Evolutionary conservation across 2,797 vertebrate species (phyloP).

Genomic region (Parambassis ranga): DNA sequence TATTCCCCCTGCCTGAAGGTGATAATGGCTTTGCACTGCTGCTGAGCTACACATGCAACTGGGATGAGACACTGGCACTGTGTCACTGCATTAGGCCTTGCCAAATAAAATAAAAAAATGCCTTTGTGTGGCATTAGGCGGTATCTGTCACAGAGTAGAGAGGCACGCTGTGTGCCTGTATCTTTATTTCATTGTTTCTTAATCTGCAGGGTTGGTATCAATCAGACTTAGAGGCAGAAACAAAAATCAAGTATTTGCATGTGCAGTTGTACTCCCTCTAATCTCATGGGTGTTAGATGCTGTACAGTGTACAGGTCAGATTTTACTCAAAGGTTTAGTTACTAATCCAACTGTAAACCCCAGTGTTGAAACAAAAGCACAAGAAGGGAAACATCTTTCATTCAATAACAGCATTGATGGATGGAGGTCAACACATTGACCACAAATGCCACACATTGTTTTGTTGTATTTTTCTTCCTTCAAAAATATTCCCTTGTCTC

Average conservation of each 20-base stretch:
- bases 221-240: conserved; percentile 1
- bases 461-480: background rate
- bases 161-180: background rate
- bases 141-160: conserved; percentile 8
- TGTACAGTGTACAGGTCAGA: conserved; percentile 27
- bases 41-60: conserved; percentile 20
- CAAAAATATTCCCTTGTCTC: background rate
- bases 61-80: conserved; percentile 29
- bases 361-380: background rate
- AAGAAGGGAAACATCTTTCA: background rate
- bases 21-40: conserved; percentile 65
- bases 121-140: conserved; percentile 15
- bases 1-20: conserved; percentile 51
- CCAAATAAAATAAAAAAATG: conserved; percentile 17
- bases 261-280: background rate
- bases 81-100: conserved; percentile 7
- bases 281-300: conserved; percentile 5
- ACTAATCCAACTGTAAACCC: conserved; percentile 30
- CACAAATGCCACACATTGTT: background rate
- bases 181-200: conserved; percentile 8
- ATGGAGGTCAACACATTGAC: conserved; percentile 9
- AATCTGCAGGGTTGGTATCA: background rate
- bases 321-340: conserved; percentile 4
- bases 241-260: conserved; percentile 1
- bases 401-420: conserved; percentile 10